A percentile compares a stretch with the other conserved stretches of the same genome.
Evolutionary conservation across 2,113 vertebrate species (phyloP).

Genomic region (Notechis scutatus): DNA sequence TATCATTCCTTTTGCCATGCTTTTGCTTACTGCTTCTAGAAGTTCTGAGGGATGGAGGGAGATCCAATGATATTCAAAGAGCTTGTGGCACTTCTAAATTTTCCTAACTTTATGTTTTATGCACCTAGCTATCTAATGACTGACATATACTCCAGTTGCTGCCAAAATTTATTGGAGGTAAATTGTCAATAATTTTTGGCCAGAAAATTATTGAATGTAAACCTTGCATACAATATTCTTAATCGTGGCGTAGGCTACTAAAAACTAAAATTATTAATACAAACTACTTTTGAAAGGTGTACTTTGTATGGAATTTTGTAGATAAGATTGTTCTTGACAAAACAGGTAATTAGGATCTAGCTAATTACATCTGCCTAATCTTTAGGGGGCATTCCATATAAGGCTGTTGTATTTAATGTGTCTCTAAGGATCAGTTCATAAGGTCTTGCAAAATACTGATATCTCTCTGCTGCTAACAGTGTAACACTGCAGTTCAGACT

Average conservation of each 20-base stretch:
- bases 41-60: neutral
- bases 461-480: neutral
- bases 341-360: neutral
- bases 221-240: neutral
- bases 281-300: neutral
- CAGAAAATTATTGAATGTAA: neutral
- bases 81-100: neutral
- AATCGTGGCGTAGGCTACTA: neutral
- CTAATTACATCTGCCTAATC: neutral
- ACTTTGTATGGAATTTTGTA: neutral
- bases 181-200: neutral
- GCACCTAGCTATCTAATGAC: neutral
- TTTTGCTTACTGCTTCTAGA: neutral
- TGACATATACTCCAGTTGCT: neutral
- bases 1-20: neutral
- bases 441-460: neutral
- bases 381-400: neutral
- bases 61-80: neutral
- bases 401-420: neutral
- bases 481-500: neutral
- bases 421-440: neutral
- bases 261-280: neutral
- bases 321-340: neutral
- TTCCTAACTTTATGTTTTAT: neutral
- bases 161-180: neutral